phyloP scores from a whole-genome alignment of 2,888 invertebrate species.

The Drosophila kambysellisi region DNA sequence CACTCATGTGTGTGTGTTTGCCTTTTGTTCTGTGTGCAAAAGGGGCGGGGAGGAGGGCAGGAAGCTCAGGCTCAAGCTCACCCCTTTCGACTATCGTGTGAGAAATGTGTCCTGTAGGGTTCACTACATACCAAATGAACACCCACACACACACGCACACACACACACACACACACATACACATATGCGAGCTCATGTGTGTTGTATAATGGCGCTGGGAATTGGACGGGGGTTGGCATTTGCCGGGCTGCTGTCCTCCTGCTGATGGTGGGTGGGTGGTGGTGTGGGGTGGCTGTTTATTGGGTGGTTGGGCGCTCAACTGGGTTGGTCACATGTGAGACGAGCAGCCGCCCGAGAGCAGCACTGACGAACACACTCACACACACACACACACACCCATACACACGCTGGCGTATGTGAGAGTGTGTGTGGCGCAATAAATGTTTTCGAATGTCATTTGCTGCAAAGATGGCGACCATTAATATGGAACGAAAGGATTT shows the following conservation, averaged over 20 bases:
- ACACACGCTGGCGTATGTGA: not conserved
- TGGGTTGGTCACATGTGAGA: constrained; percentile 66
- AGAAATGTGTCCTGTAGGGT: constrained; percentile 81
- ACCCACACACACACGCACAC: constrained; percentile 43
- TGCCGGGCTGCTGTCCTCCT: constrained; percentile 50
- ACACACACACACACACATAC: constrained; percentile 6
- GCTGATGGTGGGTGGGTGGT: constrained; percentile 29
- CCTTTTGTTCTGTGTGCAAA: constrained; percentile 58
- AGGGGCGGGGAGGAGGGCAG: constrained; percentile 6
- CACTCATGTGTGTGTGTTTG: constrained; percentile 46
- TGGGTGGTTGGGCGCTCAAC: constrained; percentile 29
- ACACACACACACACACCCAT: no score
- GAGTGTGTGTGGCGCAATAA: constrained; percentile 67
- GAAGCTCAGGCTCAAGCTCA: constrained; percentile 50
- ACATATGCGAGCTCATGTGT: constrained; percentile 17
- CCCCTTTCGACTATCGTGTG: constrained; percentile 58
- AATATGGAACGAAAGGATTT: constrained; percentile 82
- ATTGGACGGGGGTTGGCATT: constrained; percentile 55
- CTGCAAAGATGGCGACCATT: constrained; percentile 82
- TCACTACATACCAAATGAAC: constrained; percentile 80
- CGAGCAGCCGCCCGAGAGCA: constrained; percentile 24
- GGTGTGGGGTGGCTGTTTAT: constrained; percentile 18
- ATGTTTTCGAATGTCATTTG: constrained; percentile 82
- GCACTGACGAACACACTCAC: constrained; percentile 38
- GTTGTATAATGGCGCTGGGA: constrained; percentile 68